A percentile compares a stretch with the other conserved stretches of the same genome.
These are phyloP conservation scores for Tamias sibiricus DNA, from an alignment of 2,113 vertebrate species.

Conservation along the genomic window DNA sequence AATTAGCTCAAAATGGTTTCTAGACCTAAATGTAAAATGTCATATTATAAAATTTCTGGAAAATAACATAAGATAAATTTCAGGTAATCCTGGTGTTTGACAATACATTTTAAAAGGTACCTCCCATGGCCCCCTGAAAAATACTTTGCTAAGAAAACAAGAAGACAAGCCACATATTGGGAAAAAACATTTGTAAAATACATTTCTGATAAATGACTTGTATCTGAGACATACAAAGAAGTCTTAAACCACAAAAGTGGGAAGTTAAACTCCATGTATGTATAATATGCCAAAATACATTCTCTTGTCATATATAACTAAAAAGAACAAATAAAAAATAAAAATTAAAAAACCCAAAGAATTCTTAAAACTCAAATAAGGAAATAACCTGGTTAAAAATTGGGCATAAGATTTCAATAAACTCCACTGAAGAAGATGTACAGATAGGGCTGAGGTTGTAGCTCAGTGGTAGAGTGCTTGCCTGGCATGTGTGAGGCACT, in stretches of 20 bases:
- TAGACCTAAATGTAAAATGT: neutral
- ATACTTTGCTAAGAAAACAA: neutral
- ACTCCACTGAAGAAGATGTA: neutral
- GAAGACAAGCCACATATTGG: neutral
- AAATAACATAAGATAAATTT: neutral
- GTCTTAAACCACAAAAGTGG: too few species aligned
- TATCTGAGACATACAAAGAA: neutral
- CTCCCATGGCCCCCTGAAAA: neutral
- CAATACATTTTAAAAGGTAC: neutral
- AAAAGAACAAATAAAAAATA: too few species aligned
- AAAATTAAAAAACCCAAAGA: neutral
- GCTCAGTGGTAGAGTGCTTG: too few species aligned
- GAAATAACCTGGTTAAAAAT: constrained; percentile 39
- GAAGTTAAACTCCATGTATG: too few species aligned
- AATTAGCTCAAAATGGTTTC: neutral
- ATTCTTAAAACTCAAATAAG: constrained; percentile 22
- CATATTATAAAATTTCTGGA: neutral
- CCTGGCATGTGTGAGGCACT: too few species aligned
- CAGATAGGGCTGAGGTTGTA: too few species aligned
- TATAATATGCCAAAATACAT: too few species aligned
- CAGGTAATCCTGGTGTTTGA: neutral
- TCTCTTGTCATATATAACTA: too few species aligned
- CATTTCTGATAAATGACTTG: neutral
- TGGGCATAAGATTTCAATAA: neutral
- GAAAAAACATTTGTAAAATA: constrained; percentile 5